Base-by-base conservation (phyloP, 1,140 invertebrate genomes). In the Drosophila serrata region DNA sequence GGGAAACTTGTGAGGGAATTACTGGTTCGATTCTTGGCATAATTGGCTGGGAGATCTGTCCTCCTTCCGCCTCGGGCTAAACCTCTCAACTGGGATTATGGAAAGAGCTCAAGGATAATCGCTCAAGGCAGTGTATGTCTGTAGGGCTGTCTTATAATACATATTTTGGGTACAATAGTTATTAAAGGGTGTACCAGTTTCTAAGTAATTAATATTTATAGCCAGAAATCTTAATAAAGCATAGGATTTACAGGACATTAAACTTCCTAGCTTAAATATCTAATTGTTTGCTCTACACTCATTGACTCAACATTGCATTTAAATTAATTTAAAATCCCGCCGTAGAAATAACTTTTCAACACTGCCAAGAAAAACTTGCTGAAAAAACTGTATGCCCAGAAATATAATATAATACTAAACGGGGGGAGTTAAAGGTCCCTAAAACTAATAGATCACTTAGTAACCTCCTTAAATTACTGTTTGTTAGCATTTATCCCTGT, bases 1-100 rank as follows among this genome's bases (percentile, higher is more conserved):
- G 2, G 46, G 6, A 6, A 29, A 43, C 13, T n/a, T 22, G 31
- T 6, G 11, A 1, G 9, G 22, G 9, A 2, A 35, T 17, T 11
- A n/a, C 59, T 46, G 22, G 15, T 35, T 70, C 37, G 40, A 45
- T 68, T 53, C 61, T 43, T 39, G 39, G 45, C 63, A 70, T 68
- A 69, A 70, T 70, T 70, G 64, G 31, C 63, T 31, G 37, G 46
- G 15, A 31, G 17, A 67, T 39, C 24, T 17, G 4, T 17, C 7
- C n/a, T 48, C 15, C 22, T 15, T 11, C 4, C 24, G n/a, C 40
- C 13, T 24, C 17, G 13, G 15, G 19, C 37, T 42, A 17, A 42
- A 12, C 59, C 33, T 55, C 49, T 62, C 33, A 19, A 27, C 12
- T 60, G 15, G 37, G 56, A 61, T 60, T 63, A 19, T 24, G 39